Conservation (phyloP, 2,888 invertebrate species). For the Autographa gamma region DNA sequence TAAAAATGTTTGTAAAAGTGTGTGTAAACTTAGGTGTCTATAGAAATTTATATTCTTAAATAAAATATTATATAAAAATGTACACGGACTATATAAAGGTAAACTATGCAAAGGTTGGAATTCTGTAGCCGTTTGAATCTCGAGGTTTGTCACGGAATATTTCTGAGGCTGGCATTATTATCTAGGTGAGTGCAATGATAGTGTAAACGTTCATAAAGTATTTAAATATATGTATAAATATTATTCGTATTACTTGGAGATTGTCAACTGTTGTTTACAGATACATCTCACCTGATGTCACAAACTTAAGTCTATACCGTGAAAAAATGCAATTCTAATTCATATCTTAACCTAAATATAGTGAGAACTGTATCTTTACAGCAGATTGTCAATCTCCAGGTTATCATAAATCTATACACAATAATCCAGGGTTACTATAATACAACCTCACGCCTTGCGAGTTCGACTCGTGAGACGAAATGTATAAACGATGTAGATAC, state of each 20-base stretch:
- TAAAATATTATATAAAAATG: conserved; percentile 51
- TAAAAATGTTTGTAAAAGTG: conserved; percentile 49
- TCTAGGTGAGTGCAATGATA: conserved; percentile 68
- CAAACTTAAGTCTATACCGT: neutral
- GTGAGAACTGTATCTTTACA: neutral
- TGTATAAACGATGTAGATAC: conserved; percentile 16
- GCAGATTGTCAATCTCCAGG: conserved; percentile 20
- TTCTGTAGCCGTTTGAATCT: conserved; percentile 52
- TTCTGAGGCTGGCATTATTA: conserved; percentile 71
- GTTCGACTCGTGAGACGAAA: conserved; percentile 36
- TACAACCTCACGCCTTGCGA: conserved; percentile 23
- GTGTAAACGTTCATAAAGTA: conserved; percentile 69
- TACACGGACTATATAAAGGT: conserved; percentile 48
- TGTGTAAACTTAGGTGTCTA: conserved; percentile 47
- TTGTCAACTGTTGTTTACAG: conserved; percentile 11
- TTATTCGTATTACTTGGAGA: conserved; percentile 33
- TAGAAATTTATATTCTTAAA: conserved; percentile 48
- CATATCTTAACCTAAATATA: neutral
- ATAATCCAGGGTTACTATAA: conserved; percentile 46
- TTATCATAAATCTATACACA: conserved; percentile 27
- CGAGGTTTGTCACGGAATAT: conserved; percentile 59
- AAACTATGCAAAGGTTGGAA: conserved; percentile 42
- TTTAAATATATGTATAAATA: conserved; percentile 65
- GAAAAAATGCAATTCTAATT: neutral
- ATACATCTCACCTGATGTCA: neutral